Evolutionary conservation across 2,888 invertebrate genomes (phyloP).

Genomic region (Diachrysia chrysitis): DNA sequence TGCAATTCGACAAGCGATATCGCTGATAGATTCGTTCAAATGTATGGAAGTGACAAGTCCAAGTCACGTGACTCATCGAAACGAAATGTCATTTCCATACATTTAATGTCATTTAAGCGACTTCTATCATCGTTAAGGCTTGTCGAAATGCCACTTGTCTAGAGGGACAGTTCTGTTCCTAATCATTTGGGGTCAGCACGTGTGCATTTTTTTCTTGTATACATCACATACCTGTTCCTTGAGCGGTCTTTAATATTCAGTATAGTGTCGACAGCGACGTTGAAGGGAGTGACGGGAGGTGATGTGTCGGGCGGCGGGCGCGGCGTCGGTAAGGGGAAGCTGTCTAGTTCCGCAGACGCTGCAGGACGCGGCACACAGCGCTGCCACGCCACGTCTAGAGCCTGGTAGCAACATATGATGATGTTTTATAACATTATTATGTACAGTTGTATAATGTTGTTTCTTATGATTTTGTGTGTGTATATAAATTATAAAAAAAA

Average conservation of each 20-base stretch:
- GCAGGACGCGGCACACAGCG: conserved; percentile 54
- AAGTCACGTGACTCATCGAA: too few relatives aligned
- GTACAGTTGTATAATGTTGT: background rate
- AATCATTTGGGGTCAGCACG: too few relatives aligned
- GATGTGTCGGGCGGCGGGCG: conserved; percentile 27
- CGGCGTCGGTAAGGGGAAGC: conserved; percentile 53
- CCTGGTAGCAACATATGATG: conserved; percentile 56
- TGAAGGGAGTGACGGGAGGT: conserved; percentile 59
- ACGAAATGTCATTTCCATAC: too few relatives aligned
- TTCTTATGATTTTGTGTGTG: too few relatives aligned
- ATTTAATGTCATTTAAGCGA: too few relatives aligned
- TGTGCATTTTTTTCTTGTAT: background rate
- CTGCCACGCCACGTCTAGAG: conserved; percentile 74
- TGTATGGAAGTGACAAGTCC: too few relatives aligned
- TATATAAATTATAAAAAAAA: too few relatives aligned
- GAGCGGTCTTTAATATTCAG: conserved; percentile 65
- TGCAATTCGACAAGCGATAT: too few relatives aligned
- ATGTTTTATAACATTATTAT: background rate
- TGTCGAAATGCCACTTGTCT: too few relatives aligned
- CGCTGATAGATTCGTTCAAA: too few relatives aligned
- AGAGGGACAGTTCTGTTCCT: too few relatives aligned
- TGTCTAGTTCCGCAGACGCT: conserved; percentile 56
- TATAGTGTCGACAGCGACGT: conserved; percentile 61
- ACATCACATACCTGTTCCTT: conserved; percentile 58
- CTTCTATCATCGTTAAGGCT: too few relatives aligned